These are phyloP conservation scores for Coelopa pilipes DNA, from an alignment of 2,888 invertebrate species.

Conservation along the genomic window DNA sequence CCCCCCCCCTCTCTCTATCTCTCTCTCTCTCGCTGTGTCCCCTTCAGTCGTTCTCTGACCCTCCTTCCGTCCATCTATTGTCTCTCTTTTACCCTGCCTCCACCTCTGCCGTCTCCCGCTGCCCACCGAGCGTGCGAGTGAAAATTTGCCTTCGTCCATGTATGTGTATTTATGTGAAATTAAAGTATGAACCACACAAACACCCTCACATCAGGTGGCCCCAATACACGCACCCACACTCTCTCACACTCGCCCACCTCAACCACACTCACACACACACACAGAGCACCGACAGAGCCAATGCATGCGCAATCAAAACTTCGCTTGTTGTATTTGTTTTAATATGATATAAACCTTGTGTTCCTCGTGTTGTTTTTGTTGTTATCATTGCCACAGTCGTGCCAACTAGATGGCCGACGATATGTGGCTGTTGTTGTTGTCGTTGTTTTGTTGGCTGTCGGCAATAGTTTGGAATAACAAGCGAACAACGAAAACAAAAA, in stretches of 20 bases:
- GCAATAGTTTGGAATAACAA: slow-evolving; percentile 16
- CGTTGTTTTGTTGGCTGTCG: slow-evolving; percentile 2
- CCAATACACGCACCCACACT: too few species aligned
- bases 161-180: slow-evolving; percentile 4
- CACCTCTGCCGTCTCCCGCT: too few species aligned
- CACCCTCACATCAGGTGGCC: not conserved
- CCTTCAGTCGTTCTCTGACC: too few species aligned
- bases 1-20: too few species aligned
- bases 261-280: not conserved
- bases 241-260: slow-evolving; percentile 1
- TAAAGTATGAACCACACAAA: slow-evolving; percentile 14
- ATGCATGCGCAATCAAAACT: slow-evolving; percentile 13
- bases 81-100: too few species aligned
- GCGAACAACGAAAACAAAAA: not conserved
- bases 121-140: too few species aligned
- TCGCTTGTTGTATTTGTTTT: slow-evolving; percentile 6
- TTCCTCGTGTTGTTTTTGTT: not conserved
- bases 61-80: too few species aligned
- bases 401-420: too few species aligned
- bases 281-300: not conserved
- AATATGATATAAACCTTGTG: not conserved
- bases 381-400: not conserved
- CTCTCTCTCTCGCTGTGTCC: too few species aligned
- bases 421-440: too few species aligned
- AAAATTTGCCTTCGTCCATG: not conserved